A percentile compares a stretch with the other conserved stretches of the same genome.
phyloP scores from a whole-genome alignment of 2,888 invertebrate genomes.

The Drosophila lutescens region DNA sequence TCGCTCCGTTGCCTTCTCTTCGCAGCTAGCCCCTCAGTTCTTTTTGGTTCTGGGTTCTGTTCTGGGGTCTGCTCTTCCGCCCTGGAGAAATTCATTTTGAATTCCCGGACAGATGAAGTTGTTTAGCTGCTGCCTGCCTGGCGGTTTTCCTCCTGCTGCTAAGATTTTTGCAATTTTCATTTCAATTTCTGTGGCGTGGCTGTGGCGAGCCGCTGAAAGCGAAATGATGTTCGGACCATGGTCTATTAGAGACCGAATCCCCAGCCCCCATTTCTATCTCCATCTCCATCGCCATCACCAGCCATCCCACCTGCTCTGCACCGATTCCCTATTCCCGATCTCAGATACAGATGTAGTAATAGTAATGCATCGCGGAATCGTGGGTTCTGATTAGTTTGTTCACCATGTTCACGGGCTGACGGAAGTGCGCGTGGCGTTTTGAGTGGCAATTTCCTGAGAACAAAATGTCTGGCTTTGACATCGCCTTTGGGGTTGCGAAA shows the following conservation, averaged over 20 bases:
- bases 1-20: slow-evolving; percentile 25
- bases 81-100: slow-evolving; percentile 66
- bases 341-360: slow-evolving; percentile 10
- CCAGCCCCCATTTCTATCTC: slow-evolving; percentile 49
- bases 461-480: slow-evolving; percentile 40
- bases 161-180: slow-evolving; percentile 72
- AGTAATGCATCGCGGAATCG: slow-evolving; percentile 4
- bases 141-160: slow-evolving; percentile 45
- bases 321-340: background rate
- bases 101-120: slow-evolving; percentile 73
- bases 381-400: slow-evolving; percentile 36
- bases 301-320: slow-evolving; percentile 1
- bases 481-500: background rate
- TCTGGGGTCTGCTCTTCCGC: slow-evolving; percentile 22
- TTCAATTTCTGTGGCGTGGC: slow-evolving; percentile 70
- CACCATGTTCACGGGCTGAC: slow-evolving; percentile 46
- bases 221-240: slow-evolving; percentile 70
- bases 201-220: slow-evolving; percentile 66
- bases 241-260: slow-evolving; percentile 65
- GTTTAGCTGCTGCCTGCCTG: slow-evolving; percentile 73
- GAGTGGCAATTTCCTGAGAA: slow-evolving; percentile 71
- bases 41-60: slow-evolving; percentile 25
- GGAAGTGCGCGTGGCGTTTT: slow-evolving; percentile 71
- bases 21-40: slow-evolving; percentile 16
- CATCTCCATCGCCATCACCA: slow-evolving; percentile 33